Evolutionary conservation across 92 coral and sea anemone species (phyloP), one percentile per base, ranked within the genome.

Genomic region (Parazoanthus atlanticus): DNA sequence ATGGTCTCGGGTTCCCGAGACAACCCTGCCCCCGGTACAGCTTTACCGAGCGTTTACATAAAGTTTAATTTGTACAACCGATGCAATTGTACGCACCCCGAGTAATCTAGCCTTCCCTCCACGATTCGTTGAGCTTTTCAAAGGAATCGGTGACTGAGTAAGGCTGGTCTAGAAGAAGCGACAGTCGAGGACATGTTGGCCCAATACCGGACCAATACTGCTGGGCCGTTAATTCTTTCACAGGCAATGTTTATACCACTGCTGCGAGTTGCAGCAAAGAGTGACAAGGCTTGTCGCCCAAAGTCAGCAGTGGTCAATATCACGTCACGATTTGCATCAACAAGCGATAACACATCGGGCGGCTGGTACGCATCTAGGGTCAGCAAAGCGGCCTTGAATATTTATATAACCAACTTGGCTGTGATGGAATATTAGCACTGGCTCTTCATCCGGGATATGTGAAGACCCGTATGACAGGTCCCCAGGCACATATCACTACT

Each of bases 391-490:
- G 98, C 98, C 15, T 71, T 95, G 11, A 95, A 95, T 71, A 89
- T 92, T 86, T 56, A 93, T 26, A 93, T 96, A 9, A 92, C 83
- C 46, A 88, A 94, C 8, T 83, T 95, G 26, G 91, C 94, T 86
- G 76, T 90, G 92, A 91, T 16, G 96, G 96, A 7, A 86, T 95
- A 56, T 71, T 81, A 61, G 89, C 91, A 0, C 90, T 95, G 33
- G 86, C 88, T 52, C 25, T 95, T 29, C 87, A 86, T 88, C 96
- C 98, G 47, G 96, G 98, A 47, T 95, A 94, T 94, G 95, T 95
- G 16, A 80, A 93, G 79, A 95, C 98, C 58, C 92, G 89, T 26
- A 90, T 90, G 94, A 95, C 94, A 1, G 94, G 94, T 12, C 79
- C 81, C 64, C 38, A 86, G 32, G 94, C 89, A 28, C 38, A 77